Base-by-base conservation (phyloP, 2,797 vertebrate species). In the Varecia variegata region DNA sequence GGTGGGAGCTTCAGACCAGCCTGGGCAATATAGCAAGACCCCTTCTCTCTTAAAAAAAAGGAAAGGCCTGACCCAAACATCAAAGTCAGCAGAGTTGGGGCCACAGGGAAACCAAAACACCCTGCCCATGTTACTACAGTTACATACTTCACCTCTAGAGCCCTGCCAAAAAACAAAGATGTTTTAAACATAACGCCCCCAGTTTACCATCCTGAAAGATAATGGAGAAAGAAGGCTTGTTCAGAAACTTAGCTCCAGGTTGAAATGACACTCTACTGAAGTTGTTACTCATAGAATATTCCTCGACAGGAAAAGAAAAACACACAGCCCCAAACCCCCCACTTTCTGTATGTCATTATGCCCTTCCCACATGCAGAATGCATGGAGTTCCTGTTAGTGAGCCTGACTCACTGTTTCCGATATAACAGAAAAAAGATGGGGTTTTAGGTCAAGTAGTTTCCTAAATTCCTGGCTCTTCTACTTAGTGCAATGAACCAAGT, bases 401-500 rank as follows among this genome's bases (percentile, higher is more conserved):
- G 17, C 86, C 92, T 73, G 65, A 54, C 15, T 62, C 35, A 25
- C 17, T 30, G 32, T 83, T 76, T 27, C 35, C 71, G 70, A 92
- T 14, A 47, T 8, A 68, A 6, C 52, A 84, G 21, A 45, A 79
- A 88, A 67, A 56, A 23, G 40, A 76, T 3, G 32, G 23, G 23
- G 0, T 58, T 73, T 38, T 15, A 70, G 3, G 13, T 11, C 17
- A 84, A 56, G 58, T 18, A 40, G 9, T 74, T 12, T 54, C 52
- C 20, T 88, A 68, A 88, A 93, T 93, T 76, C 15, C n/a, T 68
- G 17, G 4, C 56, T 94, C 35, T 52, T 2, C n/a, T 93, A 35
- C 60, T 85, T 79, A 62, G 32, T 56, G 15, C 21, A 86, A 68
- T 60, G 47, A 90, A 76, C 21, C 17, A 65, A 85, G 30, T 38